Percentiles rank a stretch among this genome's conserved stretches.
Evolutionary conservation across 2,113 vertebrate species (phyloP).

Genomic region (Nesospiza acunhae): DNA sequence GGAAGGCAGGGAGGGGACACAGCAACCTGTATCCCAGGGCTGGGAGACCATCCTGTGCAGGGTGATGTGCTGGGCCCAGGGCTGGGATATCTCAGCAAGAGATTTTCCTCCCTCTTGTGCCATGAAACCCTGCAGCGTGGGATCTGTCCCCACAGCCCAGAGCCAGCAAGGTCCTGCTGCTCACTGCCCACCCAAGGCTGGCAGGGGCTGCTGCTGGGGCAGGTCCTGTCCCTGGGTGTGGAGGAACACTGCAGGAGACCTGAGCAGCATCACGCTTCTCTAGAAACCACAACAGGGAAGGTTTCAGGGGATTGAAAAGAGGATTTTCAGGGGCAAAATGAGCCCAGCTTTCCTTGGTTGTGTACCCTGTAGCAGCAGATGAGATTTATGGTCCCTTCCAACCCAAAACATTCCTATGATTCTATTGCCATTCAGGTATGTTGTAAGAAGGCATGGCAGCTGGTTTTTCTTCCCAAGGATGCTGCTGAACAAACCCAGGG

Average conservation of each 20-base stretch:
- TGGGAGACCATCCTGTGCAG: neutral
- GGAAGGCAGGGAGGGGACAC: neutral
- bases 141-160: neutral
- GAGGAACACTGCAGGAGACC: neutral
- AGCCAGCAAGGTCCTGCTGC: neutral
- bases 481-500: neutral
- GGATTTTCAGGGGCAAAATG: neutral
- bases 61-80: neutral
- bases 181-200: neutral
- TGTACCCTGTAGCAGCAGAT: neutral
- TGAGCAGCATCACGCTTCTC: neutral
- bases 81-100: neutral
- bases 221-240: neutral
- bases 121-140: neutral
- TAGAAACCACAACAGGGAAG: neutral
- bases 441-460: neutral
- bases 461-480: neutral
- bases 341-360: accelerated
- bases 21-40: accelerated
- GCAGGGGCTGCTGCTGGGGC: neutral
- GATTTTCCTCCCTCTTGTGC: neutral
- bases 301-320: neutral
- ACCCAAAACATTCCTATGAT: neutral
- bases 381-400: neutral
- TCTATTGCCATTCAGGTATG: neutral